Conservation (phyloP, 2,113 vertebrate species). For the Pituophis catenifer region DNA sequence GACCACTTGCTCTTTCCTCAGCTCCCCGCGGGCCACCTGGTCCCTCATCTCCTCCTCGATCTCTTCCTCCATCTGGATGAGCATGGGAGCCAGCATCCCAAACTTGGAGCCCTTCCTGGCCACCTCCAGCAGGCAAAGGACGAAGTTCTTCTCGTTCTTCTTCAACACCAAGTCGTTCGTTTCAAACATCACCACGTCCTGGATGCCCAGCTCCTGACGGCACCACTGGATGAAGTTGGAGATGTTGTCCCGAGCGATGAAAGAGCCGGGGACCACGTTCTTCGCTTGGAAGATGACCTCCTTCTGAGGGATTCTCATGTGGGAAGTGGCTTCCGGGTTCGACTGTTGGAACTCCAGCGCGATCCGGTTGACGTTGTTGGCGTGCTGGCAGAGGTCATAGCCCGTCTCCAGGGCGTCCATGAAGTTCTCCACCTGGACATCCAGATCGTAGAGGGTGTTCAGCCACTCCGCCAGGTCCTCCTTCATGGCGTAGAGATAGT, state of each 20-base stretch:
- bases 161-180: conserved; percentile 94
- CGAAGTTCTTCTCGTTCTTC: conserved; percentile 94
- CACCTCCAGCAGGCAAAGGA: conserved; percentile 93
- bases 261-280: conserved; percentile 83
- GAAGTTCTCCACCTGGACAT: conserved; percentile 74
- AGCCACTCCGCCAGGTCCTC: conserved; percentile 82
- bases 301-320: conserved; percentile 72
- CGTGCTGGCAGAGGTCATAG: conserved; percentile 73
- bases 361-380: conserved; percentile 73
- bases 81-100: conserved; percentile 92
- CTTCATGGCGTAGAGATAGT: conserved; percentile 83
- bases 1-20: neutral
- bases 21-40: conserved; percentile 61
- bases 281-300: conserved; percentile 87
- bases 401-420: conserved; percentile 74
- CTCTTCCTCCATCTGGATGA: conserved; percentile 96
- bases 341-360: conserved; percentile 68
- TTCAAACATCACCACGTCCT: conserved; percentile 97
- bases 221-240: conserved; percentile 98
- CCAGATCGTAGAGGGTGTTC: conserved; percentile 74
- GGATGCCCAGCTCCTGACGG: conserved; percentile 87
- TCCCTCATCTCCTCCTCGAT: conserved; percentile 91
- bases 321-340: conserved; percentile 70
- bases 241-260: conserved; percentile 90
- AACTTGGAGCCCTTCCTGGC: conserved; percentile 89